Percentiles rank a stretch among this genome's conserved stretches.
Conservation (phyloP, 2,888 invertebrate genomes). For the Ptilodon capucinus region DNA sequence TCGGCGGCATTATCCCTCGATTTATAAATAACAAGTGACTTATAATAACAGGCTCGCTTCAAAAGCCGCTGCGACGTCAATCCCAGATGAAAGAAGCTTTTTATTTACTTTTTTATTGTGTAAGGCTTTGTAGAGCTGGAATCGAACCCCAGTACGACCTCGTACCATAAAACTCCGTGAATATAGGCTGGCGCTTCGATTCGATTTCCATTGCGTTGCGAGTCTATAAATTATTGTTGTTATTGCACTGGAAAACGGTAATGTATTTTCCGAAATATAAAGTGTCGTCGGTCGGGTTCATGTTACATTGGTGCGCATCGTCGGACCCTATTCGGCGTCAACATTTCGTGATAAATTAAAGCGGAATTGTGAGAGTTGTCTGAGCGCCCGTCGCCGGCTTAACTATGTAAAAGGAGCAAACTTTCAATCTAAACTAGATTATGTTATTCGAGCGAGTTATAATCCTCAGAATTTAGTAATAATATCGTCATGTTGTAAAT, state of each 20-base stretch:
- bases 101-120: slow-evolving; percentile 41
- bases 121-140: slow-evolving; percentile 30
- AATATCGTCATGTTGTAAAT: slow-evolving; percentile 8
- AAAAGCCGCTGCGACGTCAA: slow-evolving; percentile 44
- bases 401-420: slow-evolving; percentile 16
- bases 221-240: neutral
- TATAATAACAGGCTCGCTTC: slow-evolving; percentile 42
- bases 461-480: slow-evolving; percentile 13
- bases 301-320: slow-evolving; percentile 13
- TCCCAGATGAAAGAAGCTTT: slow-evolving; percentile 48
- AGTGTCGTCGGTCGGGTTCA: slow-evolving; percentile 2
- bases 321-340: slow-evolving; percentile 32
- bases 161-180: slow-evolving; percentile 1
- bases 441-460: slow-evolving; percentile 8
- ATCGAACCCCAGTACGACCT: slow-evolving; percentile 18
- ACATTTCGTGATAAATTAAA: slow-evolving; percentile 38
- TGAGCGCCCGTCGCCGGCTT: slow-evolving; percentile 17
- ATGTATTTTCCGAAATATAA: slow-evolving; percentile 1
- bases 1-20: slow-evolving; percentile 18
- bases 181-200: neutral
- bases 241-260: neutral
- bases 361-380: slow-evolving; percentile 28
- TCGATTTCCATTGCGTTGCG: slow-evolving; percentile 5
- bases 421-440: slow-evolving; percentile 20
- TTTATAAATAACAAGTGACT: slow-evolving; percentile 39